Conservation (phyloP, 2,888 invertebrate genomes). For the Ormyrus nitidulus region DNA sequence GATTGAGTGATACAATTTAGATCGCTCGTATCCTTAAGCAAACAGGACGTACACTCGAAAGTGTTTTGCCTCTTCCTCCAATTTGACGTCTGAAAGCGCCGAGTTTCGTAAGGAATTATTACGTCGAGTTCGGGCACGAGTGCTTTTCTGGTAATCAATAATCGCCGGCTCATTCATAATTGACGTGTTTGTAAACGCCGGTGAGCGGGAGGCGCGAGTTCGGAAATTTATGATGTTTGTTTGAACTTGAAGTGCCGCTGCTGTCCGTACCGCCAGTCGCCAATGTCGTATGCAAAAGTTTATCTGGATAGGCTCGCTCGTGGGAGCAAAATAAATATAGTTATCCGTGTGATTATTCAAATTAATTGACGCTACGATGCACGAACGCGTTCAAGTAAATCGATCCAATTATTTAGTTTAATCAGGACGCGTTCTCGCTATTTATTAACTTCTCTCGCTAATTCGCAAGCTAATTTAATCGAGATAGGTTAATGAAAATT, state of each 20-base stretch:
- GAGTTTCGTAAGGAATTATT: conserved; percentile 22
- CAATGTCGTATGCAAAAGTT: conserved; percentile 13
- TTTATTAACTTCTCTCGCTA: too few species aligned
- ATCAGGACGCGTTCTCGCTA: too few species aligned
- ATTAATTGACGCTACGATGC: not conserved
- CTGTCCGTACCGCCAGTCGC: not conserved
- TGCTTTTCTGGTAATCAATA: conserved; percentile 40
- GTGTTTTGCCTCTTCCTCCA: conserved; percentile 8
- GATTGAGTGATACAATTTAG: not conserved
- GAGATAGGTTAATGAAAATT: too few species aligned
- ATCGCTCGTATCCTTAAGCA: not conserved
- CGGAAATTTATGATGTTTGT: conserved; percentile 42
- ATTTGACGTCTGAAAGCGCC: not conserved
- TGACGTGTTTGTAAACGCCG: conserved; percentile 14
- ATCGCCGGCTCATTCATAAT: conserved; percentile 17
- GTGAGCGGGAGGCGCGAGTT: not conserved
- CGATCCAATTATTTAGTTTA: too few species aligned
- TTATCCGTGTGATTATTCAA: conserved; percentile 14
- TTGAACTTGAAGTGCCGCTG: conserved; percentile 25
- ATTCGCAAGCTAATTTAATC: too few species aligned
- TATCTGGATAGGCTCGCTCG: too few species aligned
- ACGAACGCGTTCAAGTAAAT: not conserved
- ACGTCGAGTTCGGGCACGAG: not conserved
- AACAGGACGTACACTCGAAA: not conserved
- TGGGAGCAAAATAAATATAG: not conserved